phyloP scores from a whole-genome alignment of 2,113 vertebrate species.

The Hylia prasina region DNA sequence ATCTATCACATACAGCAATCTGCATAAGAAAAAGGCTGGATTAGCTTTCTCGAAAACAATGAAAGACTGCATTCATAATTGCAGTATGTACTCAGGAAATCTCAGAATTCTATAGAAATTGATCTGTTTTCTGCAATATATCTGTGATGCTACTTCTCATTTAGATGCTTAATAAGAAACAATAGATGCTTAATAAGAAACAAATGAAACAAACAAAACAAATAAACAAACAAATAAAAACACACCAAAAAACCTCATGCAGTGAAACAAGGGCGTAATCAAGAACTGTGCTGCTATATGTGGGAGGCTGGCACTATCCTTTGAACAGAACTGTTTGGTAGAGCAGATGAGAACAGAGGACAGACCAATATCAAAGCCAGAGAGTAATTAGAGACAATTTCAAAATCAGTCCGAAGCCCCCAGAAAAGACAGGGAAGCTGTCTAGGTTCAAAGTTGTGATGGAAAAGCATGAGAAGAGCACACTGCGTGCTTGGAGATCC shows the following conservation, averaged over 20 bases:
- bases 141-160: not conserved
- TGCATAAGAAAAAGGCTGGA: not conserved
- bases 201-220: not conserved
- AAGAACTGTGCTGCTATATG: not conserved
- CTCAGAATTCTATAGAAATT: not conserved
- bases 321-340: not conserved
- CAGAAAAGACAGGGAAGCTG: not conserved
- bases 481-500: fast-evolving
- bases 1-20: not conserved
- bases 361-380: not conserved
- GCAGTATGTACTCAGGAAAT: not conserved
- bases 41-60: not conserved
- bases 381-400: not conserved
- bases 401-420: not conserved
- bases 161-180: not conserved
- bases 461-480: not conserved
- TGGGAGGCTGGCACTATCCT: not conserved
- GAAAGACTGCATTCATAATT: not conserved
- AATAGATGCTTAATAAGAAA: not conserved
- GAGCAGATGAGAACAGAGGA: not conserved
- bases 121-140: not conserved
- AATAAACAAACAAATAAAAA: not conserved
- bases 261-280: not conserved
- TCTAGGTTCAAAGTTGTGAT: not conserved
- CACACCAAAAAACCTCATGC: not conserved